Conservation (phyloP, 2,797 vertebrate genomes). For the Lacerta viridis region DNA sequence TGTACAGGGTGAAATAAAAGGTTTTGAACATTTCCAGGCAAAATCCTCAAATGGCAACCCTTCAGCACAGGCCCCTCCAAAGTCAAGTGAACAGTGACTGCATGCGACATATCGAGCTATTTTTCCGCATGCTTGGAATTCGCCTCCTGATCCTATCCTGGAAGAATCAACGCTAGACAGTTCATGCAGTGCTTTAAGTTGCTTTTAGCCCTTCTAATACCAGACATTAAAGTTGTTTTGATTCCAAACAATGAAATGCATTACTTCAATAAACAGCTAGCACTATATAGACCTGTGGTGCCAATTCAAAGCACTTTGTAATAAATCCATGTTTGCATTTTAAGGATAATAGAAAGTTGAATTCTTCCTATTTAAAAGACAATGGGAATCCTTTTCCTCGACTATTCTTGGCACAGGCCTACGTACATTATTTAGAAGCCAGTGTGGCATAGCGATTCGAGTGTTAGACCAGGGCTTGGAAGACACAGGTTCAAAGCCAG, state of each 20-base stretch:
- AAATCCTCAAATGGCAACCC: background rate
- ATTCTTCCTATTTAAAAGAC: background rate
- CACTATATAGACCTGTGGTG: conserved; percentile 4
- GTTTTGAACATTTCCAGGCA: background rate
- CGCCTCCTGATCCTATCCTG: background rate
- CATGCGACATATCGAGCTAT: background rate
- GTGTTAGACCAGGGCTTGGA: too few species aligned
- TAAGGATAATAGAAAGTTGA: conserved; percentile 1
- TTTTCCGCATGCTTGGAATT: background rate
- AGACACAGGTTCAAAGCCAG: too few species aligned
- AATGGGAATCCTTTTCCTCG: background rate
- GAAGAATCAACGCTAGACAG: background rate
- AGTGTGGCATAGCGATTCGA: background rate
- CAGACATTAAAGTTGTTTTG: background rate
- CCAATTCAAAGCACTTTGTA: background rate
- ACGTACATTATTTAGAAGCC: background rate
- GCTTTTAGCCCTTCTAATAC: background rate
- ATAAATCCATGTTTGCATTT: conserved; percentile 13
- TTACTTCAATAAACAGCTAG: background rate
- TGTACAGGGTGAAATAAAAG: conserved; percentile 6
- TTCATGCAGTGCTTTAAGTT: background rate
- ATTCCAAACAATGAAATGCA: background rate
- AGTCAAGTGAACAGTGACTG: background rate
- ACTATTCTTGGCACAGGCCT: background rate
- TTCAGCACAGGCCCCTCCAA: background rate